A percentile compares a stretch with the other conserved stretches of the same genome.
phyloP scores from a whole-genome alignment of 2,888 invertebrate species.

The Synanthedon formicaeformis region DNA sequence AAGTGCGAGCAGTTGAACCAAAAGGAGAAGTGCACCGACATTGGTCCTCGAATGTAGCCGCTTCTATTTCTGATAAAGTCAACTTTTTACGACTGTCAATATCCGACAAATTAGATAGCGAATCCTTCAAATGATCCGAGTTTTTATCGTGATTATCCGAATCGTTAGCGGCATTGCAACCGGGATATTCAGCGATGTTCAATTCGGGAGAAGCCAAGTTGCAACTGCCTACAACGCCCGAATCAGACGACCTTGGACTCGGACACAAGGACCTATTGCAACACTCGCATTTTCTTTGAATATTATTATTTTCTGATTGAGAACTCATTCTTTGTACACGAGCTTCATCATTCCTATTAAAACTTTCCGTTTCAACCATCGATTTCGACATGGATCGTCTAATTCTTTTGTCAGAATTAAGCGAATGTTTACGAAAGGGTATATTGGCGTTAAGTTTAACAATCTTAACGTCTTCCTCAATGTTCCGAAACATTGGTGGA shows the following conservation, averaged over 20 bases:
- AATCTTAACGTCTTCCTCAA: slow-evolving; percentile 50
- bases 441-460: slow-evolving; percentile 50
- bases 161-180: slow-evolving; percentile 38
- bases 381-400: slow-evolving; percentile 57
- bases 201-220: slow-evolving; percentile 79
- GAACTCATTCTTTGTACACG: slow-evolving; percentile 55
- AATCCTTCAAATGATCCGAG: slow-evolving; percentile 30
- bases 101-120: slow-evolving; percentile 36
- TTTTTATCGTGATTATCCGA: slow-evolving; percentile 48
- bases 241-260: slow-evolving; percentile 83
- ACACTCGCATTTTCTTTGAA: slow-evolving; percentile 65
- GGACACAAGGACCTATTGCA: slow-evolving; percentile 74
- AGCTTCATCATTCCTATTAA: slow-evolving; percentile 32
- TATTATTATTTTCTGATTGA: slow-evolving; percentile 49
- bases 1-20: slow-evolving; percentile 78
- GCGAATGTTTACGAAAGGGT: slow-evolving; percentile 66
- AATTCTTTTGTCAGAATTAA: slow-evolving; percentile 72
- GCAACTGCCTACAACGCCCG: slow-evolving; percentile 88
- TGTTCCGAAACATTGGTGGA: slow-evolving; percentile 72
- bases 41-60: slow-evolving; percentile 75
- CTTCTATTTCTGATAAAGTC: slow-evolving; percentile 70
- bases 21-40: slow-evolving; percentile 81
- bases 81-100: slow-evolving; percentile 42
- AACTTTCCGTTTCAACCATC: slow-evolving; percentile 53
- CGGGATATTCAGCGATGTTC: slow-evolving; percentile 46